phyloP scores from a whole-genome alignment of 2,888 invertebrate genomes.

The Latrodectus elegans region DNA sequence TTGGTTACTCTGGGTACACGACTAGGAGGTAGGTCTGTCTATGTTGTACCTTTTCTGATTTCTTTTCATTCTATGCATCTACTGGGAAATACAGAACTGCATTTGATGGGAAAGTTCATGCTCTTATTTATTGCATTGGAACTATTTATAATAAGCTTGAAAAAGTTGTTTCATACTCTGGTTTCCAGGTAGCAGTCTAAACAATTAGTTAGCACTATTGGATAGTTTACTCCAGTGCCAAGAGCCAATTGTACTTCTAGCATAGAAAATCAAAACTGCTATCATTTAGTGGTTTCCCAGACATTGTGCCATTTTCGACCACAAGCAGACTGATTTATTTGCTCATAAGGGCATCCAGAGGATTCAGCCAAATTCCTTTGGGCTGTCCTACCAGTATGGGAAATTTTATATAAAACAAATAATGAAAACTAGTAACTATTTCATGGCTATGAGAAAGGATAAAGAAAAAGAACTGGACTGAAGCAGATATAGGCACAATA shows the following conservation, averaged over 20 bases:
- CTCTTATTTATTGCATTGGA: not conserved
- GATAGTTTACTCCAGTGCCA: not conserved
- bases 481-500: not conserved
- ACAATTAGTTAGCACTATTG: not conserved
- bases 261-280: not conserved
- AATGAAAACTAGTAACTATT: not conserved
- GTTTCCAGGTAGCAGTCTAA: not conserved
- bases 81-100: no score
- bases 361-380: not conserved
- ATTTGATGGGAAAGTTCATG: not conserved
- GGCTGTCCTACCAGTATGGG: not conserved
- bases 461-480: not conserved
- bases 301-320: not conserved
- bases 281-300: not conserved
- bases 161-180: not conserved
- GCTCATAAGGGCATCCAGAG: not conserved
- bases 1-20: not conserved
- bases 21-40: not conserved
- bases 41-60: not conserved
- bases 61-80: no score
- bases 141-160: not conserved
- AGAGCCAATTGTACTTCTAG: not conserved
- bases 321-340: not conserved
- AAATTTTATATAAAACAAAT: not conserved
- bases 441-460: not conserved